Percentiles rank a stretch among this genome's conserved stretches.
phyloP scores from a whole-genome alignment of 2,888 invertebrate genomes.

The Caenorhabditis doughertyi region DNA sequence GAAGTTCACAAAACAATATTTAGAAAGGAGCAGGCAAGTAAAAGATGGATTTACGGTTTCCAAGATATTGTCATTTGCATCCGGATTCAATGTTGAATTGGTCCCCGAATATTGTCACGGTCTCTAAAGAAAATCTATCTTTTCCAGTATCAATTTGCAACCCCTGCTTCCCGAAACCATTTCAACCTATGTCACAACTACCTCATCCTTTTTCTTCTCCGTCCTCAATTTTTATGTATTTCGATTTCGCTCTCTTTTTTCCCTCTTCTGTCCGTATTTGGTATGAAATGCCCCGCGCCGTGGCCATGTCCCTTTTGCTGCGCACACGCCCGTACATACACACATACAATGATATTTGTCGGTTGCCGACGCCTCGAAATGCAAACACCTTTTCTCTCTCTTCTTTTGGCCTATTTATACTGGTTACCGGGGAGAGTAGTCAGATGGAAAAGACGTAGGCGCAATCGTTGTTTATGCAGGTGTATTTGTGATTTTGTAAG shows the following conservation, averaged over 20 bases:
- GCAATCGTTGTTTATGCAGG: constrained; percentile 30
- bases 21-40: too few species aligned
- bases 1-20: constrained; percentile 13
- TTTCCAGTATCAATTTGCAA: too few species aligned
- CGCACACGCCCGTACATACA: constrained; percentile 6
- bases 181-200: background rate
- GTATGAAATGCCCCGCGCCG: constrained; percentile 40
- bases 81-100: too few species aligned
- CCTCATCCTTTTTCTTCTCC: constrained; percentile 4
- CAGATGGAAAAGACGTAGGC: background rate
- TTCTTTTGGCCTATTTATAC: constrained; percentile 40
- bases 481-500: constrained; percentile 23
- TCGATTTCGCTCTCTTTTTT: constrained; percentile 1
- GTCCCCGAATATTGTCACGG: too few species aligned
- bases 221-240: constrained; percentile 53
- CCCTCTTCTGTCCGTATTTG: constrained; percentile 45
- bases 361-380: constrained; percentile 40
- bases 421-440: constrained; percentile 18
- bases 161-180: background rate
- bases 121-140: too few species aligned
- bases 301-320: background rate
- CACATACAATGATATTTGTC: constrained; percentile 40
- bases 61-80: too few species aligned
- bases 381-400: constrained; percentile 34
- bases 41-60: too few species aligned